Percentiles rank a stretch among this genome's conserved stretches.
phyloP scores from a whole-genome alignment of 2,797 vertebrate species.

The Urosaurus nigricauda region DNA sequence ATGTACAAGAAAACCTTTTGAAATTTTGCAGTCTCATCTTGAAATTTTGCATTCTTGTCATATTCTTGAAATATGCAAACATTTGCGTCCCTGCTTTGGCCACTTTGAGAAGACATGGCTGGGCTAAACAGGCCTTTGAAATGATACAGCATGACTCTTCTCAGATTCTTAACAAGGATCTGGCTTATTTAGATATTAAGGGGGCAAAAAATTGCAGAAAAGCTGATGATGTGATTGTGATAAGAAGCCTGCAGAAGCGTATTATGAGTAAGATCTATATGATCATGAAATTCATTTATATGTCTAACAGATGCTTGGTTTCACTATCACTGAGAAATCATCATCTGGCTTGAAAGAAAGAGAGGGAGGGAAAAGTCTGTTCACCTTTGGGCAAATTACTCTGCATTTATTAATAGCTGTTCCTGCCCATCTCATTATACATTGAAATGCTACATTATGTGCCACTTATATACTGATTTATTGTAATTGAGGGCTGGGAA shows the following conservation, averaged over 20 bases:
- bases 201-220: conserved; percentile 54
- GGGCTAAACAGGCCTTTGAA: neutral
- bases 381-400: conserved; percentile 70
- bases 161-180: neutral
- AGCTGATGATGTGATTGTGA: conserved; percentile 35
- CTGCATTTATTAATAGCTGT: conserved; percentile 71
- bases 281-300: conserved; percentile 65
- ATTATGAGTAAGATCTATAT: conserved; percentile 44
- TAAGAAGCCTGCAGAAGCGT: conserved; percentile 55
- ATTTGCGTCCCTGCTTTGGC: too few relatives aligned
- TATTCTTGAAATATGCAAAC: too few relatives aligned
- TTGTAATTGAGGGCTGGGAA: conserved; percentile 63
- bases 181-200: conserved; percentile 65
- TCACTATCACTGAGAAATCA: conserved; percentile 40
- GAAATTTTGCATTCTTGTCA: too few relatives aligned
- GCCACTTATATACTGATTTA: conserved; percentile 70
- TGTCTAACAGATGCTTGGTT: conserved; percentile 66
- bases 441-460: conserved; percentile 66
- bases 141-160: neutral
- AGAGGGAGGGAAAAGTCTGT: conserved; percentile 50
- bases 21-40: too few relatives aligned
- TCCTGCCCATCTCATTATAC: conserved; percentile 64
- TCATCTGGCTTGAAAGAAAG: conserved; percentile 63
- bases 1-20: too few relatives aligned
- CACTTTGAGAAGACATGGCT: too few relatives aligned